Conservation (phyloP, 2,113 vertebrate species). For the Petrocephalus zakoni region DNA sequence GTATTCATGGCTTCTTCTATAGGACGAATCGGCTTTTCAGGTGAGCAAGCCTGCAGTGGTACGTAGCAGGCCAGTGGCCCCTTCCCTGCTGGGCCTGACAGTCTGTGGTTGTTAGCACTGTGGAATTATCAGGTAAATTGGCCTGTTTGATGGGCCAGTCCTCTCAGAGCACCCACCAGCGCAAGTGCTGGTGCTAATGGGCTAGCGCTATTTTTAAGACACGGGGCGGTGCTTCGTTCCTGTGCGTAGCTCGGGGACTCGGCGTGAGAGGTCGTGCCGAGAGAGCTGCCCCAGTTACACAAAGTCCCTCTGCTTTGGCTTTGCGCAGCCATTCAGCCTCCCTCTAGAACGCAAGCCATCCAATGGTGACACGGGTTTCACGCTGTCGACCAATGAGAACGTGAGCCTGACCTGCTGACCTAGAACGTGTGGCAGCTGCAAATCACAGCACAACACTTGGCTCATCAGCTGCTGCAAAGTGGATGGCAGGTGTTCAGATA, state of each 20-base stretch:
- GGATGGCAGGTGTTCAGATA: background rate
- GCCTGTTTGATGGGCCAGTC: background rate
- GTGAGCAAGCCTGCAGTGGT: background rate
- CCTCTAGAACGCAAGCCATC: background rate
- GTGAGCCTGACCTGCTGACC: background rate
- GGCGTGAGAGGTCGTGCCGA: background rate
- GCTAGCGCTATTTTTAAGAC: background rate
- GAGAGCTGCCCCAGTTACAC: conserved; percentile 18
- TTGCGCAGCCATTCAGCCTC: background rate
- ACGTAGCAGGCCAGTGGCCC: background rate
- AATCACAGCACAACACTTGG: background rate
- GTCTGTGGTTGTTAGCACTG: background rate
- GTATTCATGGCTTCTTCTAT: background rate
- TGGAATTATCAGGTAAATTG: conserved; percentile 1
- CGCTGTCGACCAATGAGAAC: background rate
- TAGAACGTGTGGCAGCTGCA: background rate
- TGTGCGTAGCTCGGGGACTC: background rate
- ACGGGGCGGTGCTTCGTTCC: background rate
- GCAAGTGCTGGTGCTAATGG: background rate
- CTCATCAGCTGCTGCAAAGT: background rate
- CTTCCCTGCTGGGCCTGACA: background rate
- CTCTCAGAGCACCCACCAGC: background rate
- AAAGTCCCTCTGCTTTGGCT: background rate
- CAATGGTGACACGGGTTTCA: background rate
- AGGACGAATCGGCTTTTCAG: background rate